Evolutionary conservation across 2,113 vertebrate genomes (phyloP).

Genomic region (Merops nubicus): DNA sequence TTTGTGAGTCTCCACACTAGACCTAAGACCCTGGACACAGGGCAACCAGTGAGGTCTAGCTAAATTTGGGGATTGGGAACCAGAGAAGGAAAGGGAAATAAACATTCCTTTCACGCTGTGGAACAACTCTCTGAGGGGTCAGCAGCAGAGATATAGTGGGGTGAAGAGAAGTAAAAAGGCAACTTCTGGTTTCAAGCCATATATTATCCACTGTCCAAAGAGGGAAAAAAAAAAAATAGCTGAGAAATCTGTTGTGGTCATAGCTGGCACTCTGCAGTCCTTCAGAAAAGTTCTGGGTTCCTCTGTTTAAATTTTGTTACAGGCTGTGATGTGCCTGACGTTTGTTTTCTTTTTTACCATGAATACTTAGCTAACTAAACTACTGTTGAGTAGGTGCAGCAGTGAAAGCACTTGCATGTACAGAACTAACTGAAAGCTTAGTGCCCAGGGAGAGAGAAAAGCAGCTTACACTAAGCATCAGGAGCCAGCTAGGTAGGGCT

Average conservation of each 20-base stretch:
- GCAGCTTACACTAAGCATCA: constrained; percentile 18
- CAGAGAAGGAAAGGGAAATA: not conserved
- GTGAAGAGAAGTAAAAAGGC: not conserved
- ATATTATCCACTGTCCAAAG: not conserved
- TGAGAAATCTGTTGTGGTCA: not conserved
- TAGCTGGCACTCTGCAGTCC: not conserved
- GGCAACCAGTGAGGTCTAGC: not conserved
- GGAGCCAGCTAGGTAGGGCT: not conserved
- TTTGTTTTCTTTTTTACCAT: not conserved
- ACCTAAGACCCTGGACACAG: not conserved
- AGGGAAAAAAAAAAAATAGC: not conserved
- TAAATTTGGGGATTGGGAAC: not conserved
- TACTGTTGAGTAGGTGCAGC: not conserved
- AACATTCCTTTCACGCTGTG: not conserved
- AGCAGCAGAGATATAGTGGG: not conserved
- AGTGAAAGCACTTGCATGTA: not conserved
- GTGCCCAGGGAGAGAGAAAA: not conserved
- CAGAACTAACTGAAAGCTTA: not conserved
- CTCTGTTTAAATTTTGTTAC: not conserved
- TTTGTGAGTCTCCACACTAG: not conserved
- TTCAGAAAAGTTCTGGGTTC: not conserved
- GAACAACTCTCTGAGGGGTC: not conserved
- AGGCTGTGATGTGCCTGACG: not conserved
- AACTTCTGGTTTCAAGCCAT: not conserved
- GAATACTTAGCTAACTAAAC: not conserved